These are phyloP conservation scores for Cynoglossus semilaevis DNA, from an alignment of 2,113 vertebrate genomes.

Conservation along the genomic window DNA sequence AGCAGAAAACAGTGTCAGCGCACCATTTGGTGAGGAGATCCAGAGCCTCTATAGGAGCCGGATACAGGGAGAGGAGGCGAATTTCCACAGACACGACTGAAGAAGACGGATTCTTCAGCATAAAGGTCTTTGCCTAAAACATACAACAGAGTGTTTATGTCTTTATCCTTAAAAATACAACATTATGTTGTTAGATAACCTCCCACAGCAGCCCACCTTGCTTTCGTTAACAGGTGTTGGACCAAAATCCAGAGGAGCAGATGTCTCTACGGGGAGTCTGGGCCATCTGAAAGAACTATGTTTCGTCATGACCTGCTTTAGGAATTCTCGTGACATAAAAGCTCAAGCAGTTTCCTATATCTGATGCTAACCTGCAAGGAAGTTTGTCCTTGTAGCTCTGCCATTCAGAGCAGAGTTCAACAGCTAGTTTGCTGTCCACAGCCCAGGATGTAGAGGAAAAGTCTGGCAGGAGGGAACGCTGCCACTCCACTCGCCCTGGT, in stretches of 20 bases:
- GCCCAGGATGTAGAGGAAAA: slow-evolving; percentile 78
- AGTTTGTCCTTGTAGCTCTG: slow-evolving; percentile 80
- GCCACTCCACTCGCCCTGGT: slow-evolving; percentile 84
- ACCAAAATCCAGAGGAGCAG: slow-evolving; percentile 82
- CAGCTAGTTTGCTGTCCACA: slow-evolving; percentile 85
- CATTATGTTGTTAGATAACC: background rate
- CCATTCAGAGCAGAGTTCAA: slow-evolving; percentile 85
- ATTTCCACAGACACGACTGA: slow-evolving; percentile 89
- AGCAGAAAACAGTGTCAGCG: background rate
- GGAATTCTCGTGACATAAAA: background rate
- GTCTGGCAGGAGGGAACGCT: slow-evolving; percentile 83
- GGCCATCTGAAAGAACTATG: slow-evolving; percentile 72
- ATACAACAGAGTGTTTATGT: background rate
- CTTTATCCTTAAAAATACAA: background rate
- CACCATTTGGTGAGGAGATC: slow-evolving; percentile 92
- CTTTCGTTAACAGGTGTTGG: slow-evolving; percentile 88
- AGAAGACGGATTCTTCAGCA: slow-evolving; percentile 89
- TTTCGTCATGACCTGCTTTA: background rate
- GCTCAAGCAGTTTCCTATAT: background rate
- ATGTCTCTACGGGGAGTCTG: slow-evolving; percentile 78
- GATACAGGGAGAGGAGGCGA: slow-evolving; percentile 85
- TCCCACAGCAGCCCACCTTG: slow-evolving; percentile 71
- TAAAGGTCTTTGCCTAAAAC: slow-evolving; percentile 84
- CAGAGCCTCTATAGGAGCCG: slow-evolving; percentile 83
- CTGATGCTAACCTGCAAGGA: slow-evolving; percentile 81